Base-by-base conservation (phyloP, 1,140 invertebrate genomes). In the Hestina assimilis region DNA sequence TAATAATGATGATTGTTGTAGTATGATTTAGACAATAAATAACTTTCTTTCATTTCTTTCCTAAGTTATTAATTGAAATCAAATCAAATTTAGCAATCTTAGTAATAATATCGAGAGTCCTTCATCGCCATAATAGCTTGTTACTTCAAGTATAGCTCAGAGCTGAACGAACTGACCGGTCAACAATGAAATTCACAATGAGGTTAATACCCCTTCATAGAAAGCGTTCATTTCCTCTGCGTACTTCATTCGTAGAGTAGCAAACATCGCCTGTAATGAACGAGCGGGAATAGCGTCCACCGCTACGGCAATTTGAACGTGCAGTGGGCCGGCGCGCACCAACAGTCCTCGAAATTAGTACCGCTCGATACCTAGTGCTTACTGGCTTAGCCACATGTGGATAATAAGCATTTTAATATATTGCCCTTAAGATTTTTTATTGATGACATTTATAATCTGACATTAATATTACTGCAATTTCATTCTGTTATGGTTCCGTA, bases 261-360 rank as follows among this genome's bases (percentile, higher is more conserved):
- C 73, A 81, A 79, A 79, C 75, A 75, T 61, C 43, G 73, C 53
- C 64, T 57, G 69, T 76, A 79, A 80, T 82, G 79, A 84, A 75
- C 67, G 69, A 52, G 57, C 66, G 62, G 62, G 72, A 66, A 75
- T 67, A 65, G 70, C 66, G 66, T 54, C 64, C 59, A 54, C 43
- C 71, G 79, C 67, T 62, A 82, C 81, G 79, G 70, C 73, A 83
- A 84, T 86, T 86, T 86, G 78, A 79, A 75, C 77, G 80, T 68
- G 76, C 75, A 83, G 75, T 81, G 79, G 75, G 52, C 74, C 78
- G 77, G 63, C 54, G 66, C 69, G 67, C 64, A 79, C 73, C 76
- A 79, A 79, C 75, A 73, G 62, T 72, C 80, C 80, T 80, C 78
- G 72, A 77, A 82, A 83, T 83, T 79, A 77, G 67, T 69, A 75